A percentile compares a stretch with the other conserved stretches of the same genome.
These are phyloP conservation scores for Amazona guildingii DNA, from an alignment of 2,113 vertebrate genomes.

Conservation along the genomic window DNA sequence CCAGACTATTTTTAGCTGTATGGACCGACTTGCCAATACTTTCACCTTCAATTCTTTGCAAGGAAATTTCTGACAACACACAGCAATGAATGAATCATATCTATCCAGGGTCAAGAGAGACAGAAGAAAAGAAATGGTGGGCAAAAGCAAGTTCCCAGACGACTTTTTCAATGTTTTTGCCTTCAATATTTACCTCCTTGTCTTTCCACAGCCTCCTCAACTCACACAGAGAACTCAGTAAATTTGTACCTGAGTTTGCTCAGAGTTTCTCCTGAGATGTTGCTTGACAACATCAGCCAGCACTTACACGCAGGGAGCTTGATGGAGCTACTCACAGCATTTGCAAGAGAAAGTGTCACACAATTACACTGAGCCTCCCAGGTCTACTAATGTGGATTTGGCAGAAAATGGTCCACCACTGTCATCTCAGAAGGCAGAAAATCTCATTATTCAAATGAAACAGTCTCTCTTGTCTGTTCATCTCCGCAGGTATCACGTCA, in stretches of 20 bases:
- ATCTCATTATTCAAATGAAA: background rate
- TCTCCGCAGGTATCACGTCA: constrained; percentile 9
- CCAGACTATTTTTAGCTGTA: constrained; percentile 55
- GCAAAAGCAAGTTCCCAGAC: background rate
- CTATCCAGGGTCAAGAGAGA: background rate
- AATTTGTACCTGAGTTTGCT: background rate
- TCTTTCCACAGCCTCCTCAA: background rate
- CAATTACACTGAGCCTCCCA: background rate
- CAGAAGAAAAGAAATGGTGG: background rate
- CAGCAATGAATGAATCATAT: background rate
- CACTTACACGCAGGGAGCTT: background rate
- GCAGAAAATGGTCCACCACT: background rate
- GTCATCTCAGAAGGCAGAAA: background rate
- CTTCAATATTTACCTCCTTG: background rate
- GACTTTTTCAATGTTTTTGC: background rate
- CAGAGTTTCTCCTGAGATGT: background rate
- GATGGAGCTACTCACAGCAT: background rate
- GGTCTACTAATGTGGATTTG: background rate
- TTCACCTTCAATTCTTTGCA: constrained; percentile 50
- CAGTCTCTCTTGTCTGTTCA: background rate
- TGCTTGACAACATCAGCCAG: background rate
- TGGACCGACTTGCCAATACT: constrained; percentile 54
- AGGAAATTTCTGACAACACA: constrained; percentile 21
- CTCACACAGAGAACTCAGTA: background rate
- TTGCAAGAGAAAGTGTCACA: background rate